phyloP scores from a whole-genome alignment of 2,888 invertebrate species.

The Temnothorax rugatulus region DNA sequence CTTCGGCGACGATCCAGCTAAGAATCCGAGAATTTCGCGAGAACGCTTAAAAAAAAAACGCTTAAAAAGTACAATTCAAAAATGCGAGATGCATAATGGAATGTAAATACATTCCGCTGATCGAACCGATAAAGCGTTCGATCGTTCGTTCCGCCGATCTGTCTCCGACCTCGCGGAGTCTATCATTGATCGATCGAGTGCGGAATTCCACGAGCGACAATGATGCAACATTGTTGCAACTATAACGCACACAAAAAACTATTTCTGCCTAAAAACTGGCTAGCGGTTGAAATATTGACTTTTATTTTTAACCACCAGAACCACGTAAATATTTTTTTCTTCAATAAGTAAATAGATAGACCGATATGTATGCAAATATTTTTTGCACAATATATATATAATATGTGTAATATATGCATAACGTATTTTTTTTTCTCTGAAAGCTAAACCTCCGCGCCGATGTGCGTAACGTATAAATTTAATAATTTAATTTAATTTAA shows the following conservation, averaged over 20 bases:
- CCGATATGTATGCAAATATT: background rate
- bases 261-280: background rate
- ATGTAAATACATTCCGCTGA: conserved; percentile 40
- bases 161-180: background rate
- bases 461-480: background rate
- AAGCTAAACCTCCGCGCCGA: background rate
- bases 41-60: background rate
- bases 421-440: background rate
- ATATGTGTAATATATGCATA: background rate
- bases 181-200: conserved; percentile 39
- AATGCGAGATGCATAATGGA: background rate
- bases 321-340: conserved; percentile 2
- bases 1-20: background rate
- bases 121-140: conserved; percentile 23
- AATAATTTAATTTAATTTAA: too few species aligned
- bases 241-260: background rate
- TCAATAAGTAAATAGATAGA: conserved; percentile 1
- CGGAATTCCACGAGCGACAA: conserved; percentile 19
- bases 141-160: background rate
- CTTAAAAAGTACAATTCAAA: background rate
- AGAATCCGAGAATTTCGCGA: background rate
- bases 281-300: background rate
- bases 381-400: background rate
- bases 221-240: conserved; percentile 31
- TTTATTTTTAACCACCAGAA: conserved; percentile 2